phyloP scores from a whole-genome alignment of 1,140 invertebrate species.

The Halesus radiatus region DNA sequence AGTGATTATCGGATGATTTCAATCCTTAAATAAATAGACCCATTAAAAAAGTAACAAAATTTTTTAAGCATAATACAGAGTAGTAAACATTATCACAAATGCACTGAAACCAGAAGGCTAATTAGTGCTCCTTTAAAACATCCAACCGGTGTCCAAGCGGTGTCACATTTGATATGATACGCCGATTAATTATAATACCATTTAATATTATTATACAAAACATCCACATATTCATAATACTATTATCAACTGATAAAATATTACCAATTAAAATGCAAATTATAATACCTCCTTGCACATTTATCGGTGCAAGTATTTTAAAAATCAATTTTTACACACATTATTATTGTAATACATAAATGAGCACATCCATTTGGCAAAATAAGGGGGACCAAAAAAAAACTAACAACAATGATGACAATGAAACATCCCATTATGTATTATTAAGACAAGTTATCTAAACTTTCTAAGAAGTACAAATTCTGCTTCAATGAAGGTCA shows the following conservation, averaged over 20 bases:
- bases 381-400: background rate
- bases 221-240: background rate
- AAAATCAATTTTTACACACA: background rate
- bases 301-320: background rate
- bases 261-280: background rate
- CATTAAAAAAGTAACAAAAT: conserved; percentile 48
- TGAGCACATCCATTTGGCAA: conserved; percentile 30
- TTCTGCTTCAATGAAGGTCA: background rate
- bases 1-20: conserved; percentile 29
- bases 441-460: too few species aligned
- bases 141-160: background rate
- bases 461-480: too few species aligned
- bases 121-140: background rate
- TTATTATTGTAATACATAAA: background rate
- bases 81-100: conserved; percentile 49
- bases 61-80: conserved; percentile 46
- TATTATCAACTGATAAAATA: background rate
- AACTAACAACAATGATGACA: too few species aligned
- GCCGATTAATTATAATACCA: background rate
- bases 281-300: conserved; percentile 1
- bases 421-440: too few species aligned
- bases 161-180: background rate
- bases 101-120: conserved; percentile 34
- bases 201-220: background rate
- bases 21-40: conserved; percentile 36